phyloP scores from a whole-genome alignment of 2,113 vertebrate genomes.

The Zosterops hypoxanthus region DNA sequence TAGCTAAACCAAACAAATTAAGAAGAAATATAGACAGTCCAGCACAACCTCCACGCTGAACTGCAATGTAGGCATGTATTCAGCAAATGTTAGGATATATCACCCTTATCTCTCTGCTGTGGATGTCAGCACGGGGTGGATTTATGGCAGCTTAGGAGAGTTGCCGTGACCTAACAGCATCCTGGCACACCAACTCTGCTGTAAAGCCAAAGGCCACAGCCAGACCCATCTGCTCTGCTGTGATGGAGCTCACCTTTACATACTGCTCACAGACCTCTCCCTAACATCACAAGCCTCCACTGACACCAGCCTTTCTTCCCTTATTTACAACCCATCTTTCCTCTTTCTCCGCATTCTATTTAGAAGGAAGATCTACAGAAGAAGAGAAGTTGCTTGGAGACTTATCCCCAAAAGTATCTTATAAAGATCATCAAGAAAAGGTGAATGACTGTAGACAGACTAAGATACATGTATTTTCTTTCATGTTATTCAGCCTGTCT shows the following conservation, averaged over 20 bases:
- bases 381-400: not conserved
- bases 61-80: not conserved
- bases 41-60: not conserved
- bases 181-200: not conserved
- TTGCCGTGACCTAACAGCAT: not conserved
- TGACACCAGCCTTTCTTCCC: not conserved
- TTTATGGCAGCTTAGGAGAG: not conserved
- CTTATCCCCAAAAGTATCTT: not conserved
- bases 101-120: not conserved
- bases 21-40: slow-evolving; percentile 27
- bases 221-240: not conserved
- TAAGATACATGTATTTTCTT: not conserved
- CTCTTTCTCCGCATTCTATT: not conserved
- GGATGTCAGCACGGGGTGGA: not conserved
- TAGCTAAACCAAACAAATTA: slow-evolving; percentile 56
- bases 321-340: not conserved
- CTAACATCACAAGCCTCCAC: not conserved
- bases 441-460: not conserved
- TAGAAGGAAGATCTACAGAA: not conserved
- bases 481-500: not conserved
- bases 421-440: not conserved
- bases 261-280: not conserved
- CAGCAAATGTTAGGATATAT: not conserved
- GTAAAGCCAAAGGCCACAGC: not conserved
- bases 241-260: not conserved